Percentiles rank a stretch among this genome's conserved stretches.
These are phyloP conservation scores for Epistrophe eligans DNA, from an alignment of 2,888 invertebrate species.

Conservation along the genomic window DNA sequence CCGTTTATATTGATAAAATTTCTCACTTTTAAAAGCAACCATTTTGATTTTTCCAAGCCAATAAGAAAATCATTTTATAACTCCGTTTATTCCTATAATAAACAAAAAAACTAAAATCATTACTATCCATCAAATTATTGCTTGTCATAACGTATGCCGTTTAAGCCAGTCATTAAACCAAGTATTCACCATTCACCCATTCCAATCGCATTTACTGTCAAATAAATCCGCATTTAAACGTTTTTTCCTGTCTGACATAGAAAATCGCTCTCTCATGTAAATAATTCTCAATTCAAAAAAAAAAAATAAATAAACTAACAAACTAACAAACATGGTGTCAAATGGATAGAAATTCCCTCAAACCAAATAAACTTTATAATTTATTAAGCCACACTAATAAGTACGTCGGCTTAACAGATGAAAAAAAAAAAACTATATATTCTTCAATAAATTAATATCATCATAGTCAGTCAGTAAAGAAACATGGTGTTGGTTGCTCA, in stretches of 20 bases:
- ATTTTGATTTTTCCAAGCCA: not conserved
- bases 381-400: slow-evolving; percentile 73
- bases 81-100: not conserved
- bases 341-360: slow-evolving; percentile 57
- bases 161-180: slow-evolving; percentile 36
- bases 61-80: not conserved
- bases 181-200: slow-evolving; percentile 35
- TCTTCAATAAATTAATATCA: slow-evolving; percentile 69
- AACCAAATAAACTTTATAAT: slow-evolving; percentile 71
- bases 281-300: not conserved
- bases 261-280: slow-evolving; percentile 37
- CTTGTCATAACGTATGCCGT: slow-evolving; percentile 62
- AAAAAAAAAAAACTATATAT: slow-evolving; percentile 14
- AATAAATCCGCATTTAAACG: slow-evolving; percentile 66
- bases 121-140: slow-evolving; percentile 41
- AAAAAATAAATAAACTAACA: no score
- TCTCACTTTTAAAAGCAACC: not conserved
- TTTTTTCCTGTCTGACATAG: slow-evolving; percentile 56
- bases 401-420: slow-evolving; percentile 38
- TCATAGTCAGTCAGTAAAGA: slow-evolving; percentile 36
- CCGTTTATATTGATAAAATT: not conserved
- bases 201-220: slow-evolving; percentile 59
- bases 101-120: slow-evolving; percentile 14
- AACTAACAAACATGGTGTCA: slow-evolving; percentile 45
- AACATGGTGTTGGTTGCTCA: slow-evolving; percentile 3